Percentiles rank a stretch among this genome's conserved stretches.
Evolutionary conservation across 1,140 invertebrate genomes (phyloP).

Genomic region (Contarinia nasturtii): DNA sequence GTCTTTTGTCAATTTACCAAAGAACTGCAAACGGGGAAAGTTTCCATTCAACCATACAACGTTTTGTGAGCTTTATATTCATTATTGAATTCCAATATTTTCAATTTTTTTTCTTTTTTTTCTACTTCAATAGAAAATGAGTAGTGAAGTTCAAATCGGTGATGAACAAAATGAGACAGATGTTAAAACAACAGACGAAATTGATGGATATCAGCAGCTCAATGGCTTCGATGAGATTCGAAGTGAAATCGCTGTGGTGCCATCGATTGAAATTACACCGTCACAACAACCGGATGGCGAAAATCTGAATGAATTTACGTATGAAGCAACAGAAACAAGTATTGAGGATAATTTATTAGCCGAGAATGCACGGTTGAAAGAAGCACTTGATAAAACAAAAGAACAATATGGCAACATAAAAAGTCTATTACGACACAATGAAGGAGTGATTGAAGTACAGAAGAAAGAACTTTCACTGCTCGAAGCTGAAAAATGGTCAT

Average conservation of each 20-base stretch:
- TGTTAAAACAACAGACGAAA: too few species aligned
- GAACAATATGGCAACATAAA: neutral
- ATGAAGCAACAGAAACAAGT: too few species aligned
- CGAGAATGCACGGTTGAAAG: neutral
- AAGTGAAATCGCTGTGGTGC: too few species aligned
- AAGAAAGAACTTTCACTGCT: neutral
- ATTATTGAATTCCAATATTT: too few species aligned
- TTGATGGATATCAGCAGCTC: too few species aligned
- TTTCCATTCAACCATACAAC: neutral
- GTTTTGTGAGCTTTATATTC: neutral
- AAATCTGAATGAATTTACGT: too few species aligned
- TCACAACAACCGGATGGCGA: too few species aligned
- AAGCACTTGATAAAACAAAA: neutral
- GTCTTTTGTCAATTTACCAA: neutral
- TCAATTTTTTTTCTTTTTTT: neutral
- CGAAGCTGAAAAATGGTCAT: neutral
- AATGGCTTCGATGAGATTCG: too few species aligned
- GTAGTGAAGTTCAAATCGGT: neutral
- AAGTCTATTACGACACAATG: neutral
- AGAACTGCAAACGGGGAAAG: neutral
- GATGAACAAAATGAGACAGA: too few species aligned
- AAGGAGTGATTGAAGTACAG: neutral
- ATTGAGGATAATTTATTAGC: too few species aligned
- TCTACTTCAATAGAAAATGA: neutral
- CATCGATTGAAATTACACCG: too few species aligned